phyloP scores from a whole-genome alignment of 2,888 invertebrate genomes.

The Hyalella azteca region DNA sequence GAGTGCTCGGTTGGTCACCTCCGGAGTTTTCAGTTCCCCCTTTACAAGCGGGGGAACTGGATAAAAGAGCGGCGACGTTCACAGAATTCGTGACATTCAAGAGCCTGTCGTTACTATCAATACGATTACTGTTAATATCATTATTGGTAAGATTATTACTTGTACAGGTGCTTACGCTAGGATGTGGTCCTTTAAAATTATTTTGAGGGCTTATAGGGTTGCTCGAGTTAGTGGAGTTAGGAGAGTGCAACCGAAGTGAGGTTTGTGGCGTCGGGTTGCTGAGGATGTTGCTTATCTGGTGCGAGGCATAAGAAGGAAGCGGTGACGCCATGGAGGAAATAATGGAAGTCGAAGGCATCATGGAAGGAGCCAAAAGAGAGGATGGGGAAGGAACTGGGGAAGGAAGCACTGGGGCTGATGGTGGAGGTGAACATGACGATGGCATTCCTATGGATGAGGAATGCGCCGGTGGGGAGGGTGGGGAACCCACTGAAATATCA shows the following conservation, averaged over 20 bases:
- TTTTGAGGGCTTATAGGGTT: neutral
- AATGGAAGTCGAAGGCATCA: conserved; percentile 46
- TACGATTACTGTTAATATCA: neutral
- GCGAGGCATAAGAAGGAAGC: conserved; percentile 38
- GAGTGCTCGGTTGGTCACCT: conserved; percentile 4
- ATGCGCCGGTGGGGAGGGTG: conserved; percentile 12
- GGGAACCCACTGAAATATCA: conserved; percentile 31
- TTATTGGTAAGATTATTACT: conserved; percentile 31
- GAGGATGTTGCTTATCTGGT: conserved; percentile 22
- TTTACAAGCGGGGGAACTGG: neutral
- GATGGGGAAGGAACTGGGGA: conserved; percentile 32
- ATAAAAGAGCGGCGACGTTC: neutral
- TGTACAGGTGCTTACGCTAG: neutral
- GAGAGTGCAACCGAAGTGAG: neutral
- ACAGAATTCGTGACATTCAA: neutral
- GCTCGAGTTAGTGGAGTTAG: neutral
- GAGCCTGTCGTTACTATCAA: neutral
- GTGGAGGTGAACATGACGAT: neutral
- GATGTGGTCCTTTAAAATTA: neutral
- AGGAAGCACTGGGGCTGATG: neutral
- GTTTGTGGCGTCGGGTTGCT: neutral
- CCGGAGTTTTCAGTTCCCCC: neutral
- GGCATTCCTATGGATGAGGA: neutral
- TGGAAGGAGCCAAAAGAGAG: conserved; percentile 11
- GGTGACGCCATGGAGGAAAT: conserved; percentile 49